These are phyloP conservation scores for Neodiprion pinetum DNA, from an alignment of 1,140 invertebrate genomes.

Conservation along the genomic window DNA sequence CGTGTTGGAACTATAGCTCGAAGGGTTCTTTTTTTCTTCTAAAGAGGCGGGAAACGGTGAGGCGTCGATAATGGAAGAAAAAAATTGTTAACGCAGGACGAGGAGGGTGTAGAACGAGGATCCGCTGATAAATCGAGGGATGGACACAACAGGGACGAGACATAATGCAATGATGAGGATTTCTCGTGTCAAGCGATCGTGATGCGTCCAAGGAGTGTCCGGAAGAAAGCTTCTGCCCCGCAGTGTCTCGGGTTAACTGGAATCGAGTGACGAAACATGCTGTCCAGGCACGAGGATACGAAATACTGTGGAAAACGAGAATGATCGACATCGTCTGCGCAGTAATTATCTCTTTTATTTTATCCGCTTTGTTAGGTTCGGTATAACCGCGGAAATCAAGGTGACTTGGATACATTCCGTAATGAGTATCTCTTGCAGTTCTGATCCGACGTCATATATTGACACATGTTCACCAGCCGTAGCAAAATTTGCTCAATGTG, in stretches of 20 bases:
- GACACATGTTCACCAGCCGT: no score
- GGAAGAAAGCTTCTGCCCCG: slow-evolving; percentile 30
- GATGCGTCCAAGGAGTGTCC: slow-evolving; percentile 41
- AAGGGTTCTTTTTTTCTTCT: not conserved
- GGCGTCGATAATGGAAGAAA: not conserved
- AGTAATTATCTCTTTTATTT: no score
- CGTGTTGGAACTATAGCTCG: not conserved
- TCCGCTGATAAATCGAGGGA: slow-evolving; percentile 46
- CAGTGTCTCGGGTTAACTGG: no score
- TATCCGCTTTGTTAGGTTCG: no score
- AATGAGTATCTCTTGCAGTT: no score
- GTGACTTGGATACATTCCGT: no score
- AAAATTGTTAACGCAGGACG: not conserved
- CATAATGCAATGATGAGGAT: slow-evolving; percentile 45
- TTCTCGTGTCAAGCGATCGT: slow-evolving; percentile 51
- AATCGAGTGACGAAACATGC: no score
- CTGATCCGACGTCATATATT: no score
- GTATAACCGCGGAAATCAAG: no score
- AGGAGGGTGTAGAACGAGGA: slow-evolving; percentile 30
- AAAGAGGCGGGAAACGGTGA: not conserved
- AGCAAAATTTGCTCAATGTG: no score
- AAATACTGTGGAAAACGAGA: not conserved
- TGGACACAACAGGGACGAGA: slow-evolving; percentile 23
- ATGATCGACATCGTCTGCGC: slow-evolving; percentile 24
- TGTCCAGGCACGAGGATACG: not conserved